Evolutionary conservation across 2,888 invertebrate species (phyloP).

Genomic region (Cosmorhoe ocellata): DNA sequence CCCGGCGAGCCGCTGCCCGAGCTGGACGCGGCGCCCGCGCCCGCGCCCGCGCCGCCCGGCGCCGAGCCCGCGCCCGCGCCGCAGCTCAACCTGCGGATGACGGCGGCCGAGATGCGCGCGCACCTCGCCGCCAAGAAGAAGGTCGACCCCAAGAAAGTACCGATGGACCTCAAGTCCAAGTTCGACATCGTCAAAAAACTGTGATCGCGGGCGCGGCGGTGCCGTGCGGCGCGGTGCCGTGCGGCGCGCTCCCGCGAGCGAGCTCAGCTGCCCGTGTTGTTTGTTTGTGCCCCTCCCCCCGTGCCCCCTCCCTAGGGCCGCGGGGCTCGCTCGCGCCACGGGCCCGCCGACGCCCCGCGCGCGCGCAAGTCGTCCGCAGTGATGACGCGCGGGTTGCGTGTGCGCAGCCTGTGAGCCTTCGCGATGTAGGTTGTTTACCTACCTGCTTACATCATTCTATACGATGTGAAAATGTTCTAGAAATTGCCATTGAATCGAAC

Average conservation of each 20-base stretch:
- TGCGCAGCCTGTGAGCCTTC: slow-evolving; percentile 11
- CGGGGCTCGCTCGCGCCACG: slow-evolving; percentile 35
- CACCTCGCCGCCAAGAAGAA: slow-evolving; percentile 93
- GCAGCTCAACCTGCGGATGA: slow-evolving; percentile 91
- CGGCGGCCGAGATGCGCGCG: slow-evolving; percentile 95
- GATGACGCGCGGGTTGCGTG: slow-evolving; percentile 3
- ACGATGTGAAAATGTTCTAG: slow-evolving; percentile 46
- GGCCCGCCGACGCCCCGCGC: background rate
- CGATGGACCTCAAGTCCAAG: slow-evolving; percentile 95
- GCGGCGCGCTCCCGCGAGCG: background rate
- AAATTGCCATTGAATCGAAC: slow-evolving; percentile 64
- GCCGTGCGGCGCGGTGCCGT: slow-evolving; percentile 28
- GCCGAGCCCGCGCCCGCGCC: slow-evolving; percentile 42
- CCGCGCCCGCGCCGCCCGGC: slow-evolving; percentile 29
- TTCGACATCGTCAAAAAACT: slow-evolving; percentile 97
- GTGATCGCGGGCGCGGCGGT: slow-evolving; percentile 67
- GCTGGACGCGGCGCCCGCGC: slow-evolving; percentile 54
- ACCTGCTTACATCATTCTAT: slow-evolving; percentile 36
- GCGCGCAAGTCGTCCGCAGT: background rate
- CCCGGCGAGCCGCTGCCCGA: slow-evolving; percentile 87
- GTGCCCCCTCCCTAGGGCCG: slow-evolving; percentile 22
- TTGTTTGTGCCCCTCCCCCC: slow-evolving; percentile 26
- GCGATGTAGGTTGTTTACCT: slow-evolving; percentile 12
- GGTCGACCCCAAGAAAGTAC: slow-evolving; percentile 94
- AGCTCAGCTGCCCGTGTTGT: slow-evolving; percentile 17